Base-by-base conservation (phyloP, 2,797 vertebrate genomes). In the Hozukius guyotensis region DNA sequence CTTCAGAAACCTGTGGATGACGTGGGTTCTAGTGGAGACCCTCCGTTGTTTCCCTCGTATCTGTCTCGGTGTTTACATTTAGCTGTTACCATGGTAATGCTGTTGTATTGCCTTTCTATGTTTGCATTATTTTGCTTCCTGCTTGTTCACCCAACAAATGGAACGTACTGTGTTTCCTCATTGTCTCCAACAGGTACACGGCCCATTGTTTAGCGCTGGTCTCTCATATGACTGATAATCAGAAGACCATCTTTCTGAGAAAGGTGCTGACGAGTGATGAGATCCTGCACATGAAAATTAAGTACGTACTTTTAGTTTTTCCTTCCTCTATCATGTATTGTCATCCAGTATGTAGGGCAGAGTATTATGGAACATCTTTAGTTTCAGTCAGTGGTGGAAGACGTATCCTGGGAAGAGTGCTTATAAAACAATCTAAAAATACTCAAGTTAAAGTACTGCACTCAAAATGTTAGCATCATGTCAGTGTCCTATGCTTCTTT, bases 171-270 rank as follows among this genome's bases (percentile, higher is more conserved):
- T 72, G 2, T 64, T 46, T 55, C 57, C 6, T 56, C 22, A 5
- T 22, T 84, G 56, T 81, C 46, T 82, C 74, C 34, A 52, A 70
- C 85, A 99, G 99, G 94, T 98, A 98, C 87, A 98, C 98, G 18
- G 97, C 98, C 13, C 97, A 97, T 83, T 99, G 98, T 93, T 96
- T 99, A 87, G 97, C 97, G 4, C 76, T 98, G 83, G 96, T 99
- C 80, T 98, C 97, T 3, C 97, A 96, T 83, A 99, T 99, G 98
- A 99, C 96, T 3, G 98, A 99, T 91, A 97, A 98, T 62, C 97
- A 98, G 93, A 99, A 96, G 87, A 96, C 94, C n/a, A 97, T 97
- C 78, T 99, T 99, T 84, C 91, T 99, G 90, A 97, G 95, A 88
- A 99, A 98, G 92, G 96, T 97, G 83, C 97, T 99, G 86, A 95